These are phyloP conservation scores for Galaxias olidus DNA, from an alignment of 2,797 vertebrate genomes.

Conservation along the genomic window DNA sequence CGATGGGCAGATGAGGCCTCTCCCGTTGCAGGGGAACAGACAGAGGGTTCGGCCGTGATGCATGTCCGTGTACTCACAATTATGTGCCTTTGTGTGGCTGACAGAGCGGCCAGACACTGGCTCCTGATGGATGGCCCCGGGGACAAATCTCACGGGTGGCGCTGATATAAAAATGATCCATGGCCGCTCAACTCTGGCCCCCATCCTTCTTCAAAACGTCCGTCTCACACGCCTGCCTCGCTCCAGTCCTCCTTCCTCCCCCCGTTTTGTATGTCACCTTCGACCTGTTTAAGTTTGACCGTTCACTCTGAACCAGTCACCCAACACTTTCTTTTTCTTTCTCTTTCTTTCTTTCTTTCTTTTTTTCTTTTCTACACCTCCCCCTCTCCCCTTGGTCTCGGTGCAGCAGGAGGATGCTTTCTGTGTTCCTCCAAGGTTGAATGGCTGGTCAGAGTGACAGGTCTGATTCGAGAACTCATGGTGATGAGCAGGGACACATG, in stretches of 20 bases:
- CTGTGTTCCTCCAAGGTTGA: slow-evolving; percentile 4
- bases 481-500: slow-evolving; percentile 8
- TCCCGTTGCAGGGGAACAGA: slow-evolving; percentile 16
- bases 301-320: slow-evolving; percentile 1
- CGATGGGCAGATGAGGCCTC: slow-evolving; percentile 27
- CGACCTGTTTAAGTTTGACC: background rate
- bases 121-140: slow-evolving; percentile 53
- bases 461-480: background rate
- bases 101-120: slow-evolving; percentile 30
- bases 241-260: slow-evolving; percentile 3
- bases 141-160: slow-evolving; percentile 43
- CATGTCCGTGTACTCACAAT: slow-evolving; percentile 66
- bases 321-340: background rate
- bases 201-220: no score
- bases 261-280: background rate
- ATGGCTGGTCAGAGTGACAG: slow-evolving; percentile 7
- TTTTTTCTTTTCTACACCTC: no score
- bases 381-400: background rate
- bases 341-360: no score
- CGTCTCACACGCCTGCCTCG: slow-evolving; percentile 11
- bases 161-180: slow-evolving; percentile 60
- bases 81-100: slow-evolving; percentile 54
- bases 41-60: slow-evolving; percentile 44
- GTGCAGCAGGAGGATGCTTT: background rate
- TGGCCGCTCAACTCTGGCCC: slow-evolving; percentile 36